Base-by-base conservation (phyloP, 2,113 vertebrate species). In the Chloebia gouldiae region DNA sequence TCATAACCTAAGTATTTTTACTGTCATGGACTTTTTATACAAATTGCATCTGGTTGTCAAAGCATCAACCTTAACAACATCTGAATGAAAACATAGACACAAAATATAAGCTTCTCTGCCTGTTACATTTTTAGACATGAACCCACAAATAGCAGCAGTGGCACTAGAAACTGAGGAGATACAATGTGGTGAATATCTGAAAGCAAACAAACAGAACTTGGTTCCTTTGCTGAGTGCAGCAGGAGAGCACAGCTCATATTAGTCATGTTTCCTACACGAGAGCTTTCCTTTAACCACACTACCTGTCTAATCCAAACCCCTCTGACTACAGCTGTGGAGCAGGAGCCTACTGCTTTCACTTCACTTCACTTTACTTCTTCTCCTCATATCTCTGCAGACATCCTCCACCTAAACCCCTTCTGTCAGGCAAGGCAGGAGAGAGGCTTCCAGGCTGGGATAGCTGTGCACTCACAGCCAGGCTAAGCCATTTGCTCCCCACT, bases 361-460 rank as follows among this genome's bases (percentile, higher is more conserved):
- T 44, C 33, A 49, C 27, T 33, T 33, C 33, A 31, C 39, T 25
- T 31, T 22, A 23, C 23, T 81, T 54, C 51, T 56, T 63, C 31
- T 25, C 3, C 21, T 37, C 3, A 0, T 10, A 27, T 9, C 17
- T 50, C 39, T 9, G 2, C 33, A 50, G 47, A 35, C 25, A 25
- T n/a, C 20, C 24, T 80, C 31, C 27, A 0, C 50, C 66, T 50
- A 68, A 88, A 39, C 3, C 13, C 60, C 7, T 72, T 40, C 47
- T 19, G 24, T 13, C 10, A 28, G 56, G 22, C 54, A 65, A 64
- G 51, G 45, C 25, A 73, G 40, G 40, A 88, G 22, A 31, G 35
- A 45, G 9, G 30, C 28, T 79, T 68, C 2, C 7, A 80, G 63
- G 21, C 0, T 0, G 0, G 23, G 39, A 59, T 0, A 22, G 27